Evolutionary conservation across 1,140 invertebrate species (phyloP), one percentile per base, ranked within the genome.

Genomic region (Cyclargus thomasi): DNA sequence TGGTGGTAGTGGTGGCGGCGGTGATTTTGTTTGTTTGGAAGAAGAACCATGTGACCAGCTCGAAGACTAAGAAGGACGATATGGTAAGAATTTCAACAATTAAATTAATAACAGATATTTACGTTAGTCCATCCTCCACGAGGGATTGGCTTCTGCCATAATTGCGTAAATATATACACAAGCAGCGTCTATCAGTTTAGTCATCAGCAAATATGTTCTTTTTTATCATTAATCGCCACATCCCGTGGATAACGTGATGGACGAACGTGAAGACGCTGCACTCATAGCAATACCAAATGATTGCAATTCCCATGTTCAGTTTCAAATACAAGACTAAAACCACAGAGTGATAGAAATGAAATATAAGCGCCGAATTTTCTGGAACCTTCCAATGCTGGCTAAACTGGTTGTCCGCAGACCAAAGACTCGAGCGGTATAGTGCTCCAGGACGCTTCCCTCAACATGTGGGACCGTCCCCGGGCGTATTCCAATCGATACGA

Each of bases 401-500:
- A 59, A n/a, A 57, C 8, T 35, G 23, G 73, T 86, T 86, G 76
- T 88, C 76, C 78, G 69, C 87, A 90, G 87, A 86, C 79, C 69
- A 90, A 90, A 80, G 86, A 90, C 71, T 85, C 85, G 65, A 86
- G 80, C 79, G 86, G 85, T 55, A 88, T 90, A 72, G 85, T 87
- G 59, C 81, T 90, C 39, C 85, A 88, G 82, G 87, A 90, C 65
- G 76, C 85, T 39, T 79, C 85, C n/a, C 64, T 83, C 70, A 85
- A 86, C 77, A 67, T 85, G 76, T 97, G 96, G 95, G 91, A 93
- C 66, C 94, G 95, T 17, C 95, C 95, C 6, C 92, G 94, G 73
- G 95, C 95, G 17, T 93, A 94, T 73, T 94, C 92, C 71, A 97
- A 96, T 91, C 92, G 95, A 71, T 97, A 97, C 81, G 95, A 96